Evolutionary conservation across 2,888 invertebrate genomes (phyloP), one percentile per base, ranked within the genome.

Genomic region (Trissoscelio sp.): DNA sequence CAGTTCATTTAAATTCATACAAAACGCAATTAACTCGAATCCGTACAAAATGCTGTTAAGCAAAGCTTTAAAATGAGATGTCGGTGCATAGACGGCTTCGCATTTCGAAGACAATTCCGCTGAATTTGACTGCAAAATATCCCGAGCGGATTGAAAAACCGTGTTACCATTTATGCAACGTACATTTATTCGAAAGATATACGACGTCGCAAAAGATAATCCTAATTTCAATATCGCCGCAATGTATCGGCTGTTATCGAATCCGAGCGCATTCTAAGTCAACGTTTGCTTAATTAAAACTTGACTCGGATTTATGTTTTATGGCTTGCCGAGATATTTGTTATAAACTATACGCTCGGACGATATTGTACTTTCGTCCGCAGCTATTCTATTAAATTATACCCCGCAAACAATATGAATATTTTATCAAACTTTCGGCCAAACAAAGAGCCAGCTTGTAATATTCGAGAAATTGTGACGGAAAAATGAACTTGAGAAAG

Each of bases 21-120:
- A 62, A 77, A 77, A 69, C 44, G 77, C 69, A 77, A 77, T 77
- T 77, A 77, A 69, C 62, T 62, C 53, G 46, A 37, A 58, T 67
- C 60, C 51, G 48, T 11, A 11, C 75, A 51, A 69, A 66, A 69
- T 62, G 34, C 69, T 60, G 20, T 77, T 77, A 53, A 69, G 62
- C 46, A 60, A 69, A 69, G 55, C 55, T 44, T 69, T 53, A 44
- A 69, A 77, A 60, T 44, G 69, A 69, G 46, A 44, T 18, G 31
- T 42, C 31, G 22, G 34, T 28, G 20, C 28, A 70, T 24, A 42
- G 62, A 28, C 18, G 24, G n/a, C 16, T 14, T 31, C 14, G 14
- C 22, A 22, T 12, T 62, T 14, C 14, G 31, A 53, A 60, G 53
- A 62, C 62, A 39, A 39, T 66, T 24, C 18, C 16, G 39, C 34